Conservation (phyloP, 2,797 vertebrate species). For the Syngnathus rostellatus region DNA sequence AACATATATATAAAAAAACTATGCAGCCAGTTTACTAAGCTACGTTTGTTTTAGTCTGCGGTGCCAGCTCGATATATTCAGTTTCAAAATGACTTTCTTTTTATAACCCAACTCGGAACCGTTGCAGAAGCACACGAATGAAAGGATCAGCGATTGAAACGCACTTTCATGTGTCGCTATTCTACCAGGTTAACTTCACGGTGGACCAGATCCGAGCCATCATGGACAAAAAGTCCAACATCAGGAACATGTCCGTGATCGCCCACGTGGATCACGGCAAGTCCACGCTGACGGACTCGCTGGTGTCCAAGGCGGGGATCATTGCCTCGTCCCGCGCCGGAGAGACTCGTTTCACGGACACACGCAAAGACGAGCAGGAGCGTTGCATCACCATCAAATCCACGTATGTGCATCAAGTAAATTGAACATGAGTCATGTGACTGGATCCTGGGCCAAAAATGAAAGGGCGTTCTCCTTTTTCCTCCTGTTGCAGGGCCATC, state of each 20-base stretch:
- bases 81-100: slow-evolving; percentile 69
- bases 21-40: slow-evolving; percentile 9
- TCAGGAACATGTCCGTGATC: slow-evolving; percentile 95
- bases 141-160: slow-evolving; percentile 24
- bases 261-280: slow-evolving; percentile 92
- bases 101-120: slow-evolving; percentile 40
- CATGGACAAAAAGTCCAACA: slow-evolving; percentile 98
- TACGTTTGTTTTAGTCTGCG: slow-evolving; percentile 7
- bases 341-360: slow-evolving; percentile 92
- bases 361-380: slow-evolving; percentile 91
- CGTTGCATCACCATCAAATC: slow-evolving; percentile 97
- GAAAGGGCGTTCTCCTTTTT: background rate
- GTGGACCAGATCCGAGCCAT: slow-evolving; percentile 93
- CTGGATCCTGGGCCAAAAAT: background rate
- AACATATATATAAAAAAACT: background rate
- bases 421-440: background rate
- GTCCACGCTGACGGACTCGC: slow-evolving; percentile 86
- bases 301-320: slow-evolving; percentile 92
- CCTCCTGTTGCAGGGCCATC: slow-evolving; percentile 72
- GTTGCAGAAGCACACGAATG: slow-evolving; percentile 19
- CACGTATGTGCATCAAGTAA: slow-evolving; percentile 70
- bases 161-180: slow-evolving; percentile 6
- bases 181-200: slow-evolving; percentile 87
- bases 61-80: slow-evolving; percentile 26
- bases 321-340: slow-evolving; percentile 82